Conservation (phyloP, 2,113 vertebrate genomes). For the Erpornis zantholeuca region DNA sequence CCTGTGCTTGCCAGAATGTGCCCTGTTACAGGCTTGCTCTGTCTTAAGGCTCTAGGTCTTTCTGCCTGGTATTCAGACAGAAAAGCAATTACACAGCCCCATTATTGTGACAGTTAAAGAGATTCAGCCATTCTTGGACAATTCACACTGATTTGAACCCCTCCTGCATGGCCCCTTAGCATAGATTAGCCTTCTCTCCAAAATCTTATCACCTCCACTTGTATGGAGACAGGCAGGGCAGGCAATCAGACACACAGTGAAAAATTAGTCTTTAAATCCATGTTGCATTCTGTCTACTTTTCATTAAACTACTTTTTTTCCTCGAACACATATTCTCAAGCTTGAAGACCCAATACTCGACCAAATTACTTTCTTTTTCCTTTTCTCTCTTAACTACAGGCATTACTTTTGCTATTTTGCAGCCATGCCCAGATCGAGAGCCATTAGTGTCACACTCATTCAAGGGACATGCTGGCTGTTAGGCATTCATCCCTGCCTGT, state of each 20-base stretch:
- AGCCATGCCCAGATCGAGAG: neutral
- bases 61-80: neutral
- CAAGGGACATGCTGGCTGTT: neutral
- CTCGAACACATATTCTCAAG: neutral
- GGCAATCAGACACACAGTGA: neutral
- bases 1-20: neutral
- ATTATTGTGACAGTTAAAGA: neutral
- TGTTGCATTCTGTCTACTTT: neutral
- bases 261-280: constrained; percentile 4
- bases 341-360: neutral
- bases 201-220: neutral
- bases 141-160: neutral
- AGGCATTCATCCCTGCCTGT: neutral
- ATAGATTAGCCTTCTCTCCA: constrained; percentile 9
- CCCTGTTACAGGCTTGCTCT: neutral
- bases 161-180: neutral
- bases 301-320: neutral
- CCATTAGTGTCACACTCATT: neutral
- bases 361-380: neutral
- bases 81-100: constrained; percentile 12
- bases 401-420: neutral
- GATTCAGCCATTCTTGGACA: constrained; percentile 12
- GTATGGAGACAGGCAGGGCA: neutral
- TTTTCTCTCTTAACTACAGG: neutral
- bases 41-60: neutral